Evolutionary conservation across 2,797 vertebrate species (phyloP).

Genomic region (Serranus cabrilla): DNA sequence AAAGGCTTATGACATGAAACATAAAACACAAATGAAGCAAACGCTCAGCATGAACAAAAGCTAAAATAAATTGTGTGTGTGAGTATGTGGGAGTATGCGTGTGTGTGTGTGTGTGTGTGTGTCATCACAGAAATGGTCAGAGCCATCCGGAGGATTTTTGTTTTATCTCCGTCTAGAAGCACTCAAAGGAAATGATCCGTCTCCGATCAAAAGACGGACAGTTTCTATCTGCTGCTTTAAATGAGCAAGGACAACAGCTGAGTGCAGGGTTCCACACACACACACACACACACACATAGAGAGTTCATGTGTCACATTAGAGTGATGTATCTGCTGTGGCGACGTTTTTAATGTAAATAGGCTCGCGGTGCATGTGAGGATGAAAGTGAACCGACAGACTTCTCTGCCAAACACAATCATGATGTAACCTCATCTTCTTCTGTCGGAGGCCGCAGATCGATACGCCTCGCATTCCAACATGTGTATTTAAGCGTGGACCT

Average conservation of each 20-base stretch:
- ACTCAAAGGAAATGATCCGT: conserved; percentile 57
- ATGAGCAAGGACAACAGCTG: conserved; percentile 44
- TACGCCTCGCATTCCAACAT: conserved; percentile 35
- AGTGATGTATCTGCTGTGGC: background rate
- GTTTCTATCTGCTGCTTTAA: conserved; percentile 45
- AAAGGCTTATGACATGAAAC: background rate
- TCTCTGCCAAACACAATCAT: conserved; percentile 18
- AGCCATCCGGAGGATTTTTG: conserved; percentile 35
- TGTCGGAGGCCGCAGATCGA: conserved; percentile 45
- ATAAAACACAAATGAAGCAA: conserved; percentile 4
- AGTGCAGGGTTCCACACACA: conserved; percentile 37
- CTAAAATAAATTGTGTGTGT: conserved; percentile 12
- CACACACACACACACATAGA: background rate
- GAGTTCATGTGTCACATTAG: conserved; percentile 7
- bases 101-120: background rate
- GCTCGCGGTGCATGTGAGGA: background rate
- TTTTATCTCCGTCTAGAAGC: conserved; percentile 52
- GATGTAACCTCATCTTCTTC: conserved; percentile 27
- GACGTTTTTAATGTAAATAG: background rate
- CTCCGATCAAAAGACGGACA: conserved; percentile 58
- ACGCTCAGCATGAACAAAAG: conserved; percentile 7
- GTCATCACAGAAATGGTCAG: conserved; percentile 20
- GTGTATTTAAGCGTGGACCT: conserved; percentile 6
- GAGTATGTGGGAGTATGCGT: background rate
- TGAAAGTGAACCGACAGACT: conserved; percentile 24